These are phyloP conservation scores for Crax fasciolata DNA, from an alignment of 2,797 vertebrate species.

Conservation along the genomic window DNA sequence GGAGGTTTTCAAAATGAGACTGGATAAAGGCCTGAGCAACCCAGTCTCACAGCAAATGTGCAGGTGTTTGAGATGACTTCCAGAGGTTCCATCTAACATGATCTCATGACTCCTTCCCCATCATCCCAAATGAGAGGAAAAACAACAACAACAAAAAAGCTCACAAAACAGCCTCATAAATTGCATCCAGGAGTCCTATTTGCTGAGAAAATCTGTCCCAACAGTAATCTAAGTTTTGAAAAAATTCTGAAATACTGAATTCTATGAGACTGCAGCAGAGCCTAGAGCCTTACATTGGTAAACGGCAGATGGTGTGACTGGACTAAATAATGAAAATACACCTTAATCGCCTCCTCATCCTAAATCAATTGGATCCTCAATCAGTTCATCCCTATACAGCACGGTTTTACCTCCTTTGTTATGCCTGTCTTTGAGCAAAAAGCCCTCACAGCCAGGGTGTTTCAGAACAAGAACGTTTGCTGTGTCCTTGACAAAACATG, in stretches of 20 bases:
- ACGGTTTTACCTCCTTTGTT: background rate
- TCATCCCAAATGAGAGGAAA: background rate
- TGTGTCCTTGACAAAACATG: background rate
- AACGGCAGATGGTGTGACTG: background rate
- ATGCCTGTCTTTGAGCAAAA: background rate
- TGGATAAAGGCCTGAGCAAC: background rate
- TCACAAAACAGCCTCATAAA: background rate
- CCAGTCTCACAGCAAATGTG: accelerated
- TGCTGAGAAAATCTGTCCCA: background rate
- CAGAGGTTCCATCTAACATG: background rate
- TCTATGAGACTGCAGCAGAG: background rate
- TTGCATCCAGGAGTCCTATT: background rate
- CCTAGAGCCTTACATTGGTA: background rate
- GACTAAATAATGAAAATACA: background rate
- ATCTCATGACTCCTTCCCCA: background rate
- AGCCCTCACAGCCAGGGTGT: background rate
- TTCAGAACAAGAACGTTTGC: background rate
- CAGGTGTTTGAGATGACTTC: background rate
- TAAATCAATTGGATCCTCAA: background rate
- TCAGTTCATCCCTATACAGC: background rate
- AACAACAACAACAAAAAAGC: background rate
- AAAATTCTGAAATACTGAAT: background rate
- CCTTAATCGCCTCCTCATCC: background rate
- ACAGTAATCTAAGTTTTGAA: background rate
- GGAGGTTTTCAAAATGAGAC: background rate